Base-by-base conservation (phyloP, 2,797 vertebrate species). In the Australoheros facetus region DNA sequence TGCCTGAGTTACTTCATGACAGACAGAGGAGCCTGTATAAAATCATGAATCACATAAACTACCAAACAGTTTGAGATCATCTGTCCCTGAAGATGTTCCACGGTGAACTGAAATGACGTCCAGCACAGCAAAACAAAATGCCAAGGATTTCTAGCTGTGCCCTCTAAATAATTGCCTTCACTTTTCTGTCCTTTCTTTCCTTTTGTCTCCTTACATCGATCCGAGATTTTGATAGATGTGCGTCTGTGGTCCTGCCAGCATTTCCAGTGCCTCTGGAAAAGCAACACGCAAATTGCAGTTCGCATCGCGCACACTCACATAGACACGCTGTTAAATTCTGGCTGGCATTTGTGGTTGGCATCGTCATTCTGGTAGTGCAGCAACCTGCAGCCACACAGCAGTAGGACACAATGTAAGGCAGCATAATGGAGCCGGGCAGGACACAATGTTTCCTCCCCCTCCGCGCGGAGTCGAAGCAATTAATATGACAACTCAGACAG, bases 401-500 rank as follows among this genome's bases (percentile, higher is more conserved):
- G 77, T 2, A 59, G 81, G 81, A 84, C 76, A 78, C 21, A 77
- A 78, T 84, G 83, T 70, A 69, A 77, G 76, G 79, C 69, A 13
- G 74, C 55, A 78, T 66, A 78, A 88, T 66, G 59, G 77, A 81
- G 77, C 73, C 4, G 30, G 70, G 77, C 74, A 39, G 79, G 73
- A 82, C 83, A 54, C 58, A 1, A 13, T 76, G 80, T 77, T 70
- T 73, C 80, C 34, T 34, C 51, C 55, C 78, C 53, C 60, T 55
- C 55, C 12, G 13, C 71, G 5, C 48, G 10, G 69, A 79, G 82
- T 57, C 4, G n/a, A 53, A 77, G 78, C 90, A 83, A 87, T 88
- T 88, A 88, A 78, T 70, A 10, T 73, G 78, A 87, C 48, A 4
- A 39, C 10, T 39, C 58, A 81, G 89, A 86, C 84, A 79, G 88